These are phyloP conservation scores for Lasioglossum malachurum DNA, from an alignment of 2,888 invertebrate species.

Conservation along the genomic window DNA sequence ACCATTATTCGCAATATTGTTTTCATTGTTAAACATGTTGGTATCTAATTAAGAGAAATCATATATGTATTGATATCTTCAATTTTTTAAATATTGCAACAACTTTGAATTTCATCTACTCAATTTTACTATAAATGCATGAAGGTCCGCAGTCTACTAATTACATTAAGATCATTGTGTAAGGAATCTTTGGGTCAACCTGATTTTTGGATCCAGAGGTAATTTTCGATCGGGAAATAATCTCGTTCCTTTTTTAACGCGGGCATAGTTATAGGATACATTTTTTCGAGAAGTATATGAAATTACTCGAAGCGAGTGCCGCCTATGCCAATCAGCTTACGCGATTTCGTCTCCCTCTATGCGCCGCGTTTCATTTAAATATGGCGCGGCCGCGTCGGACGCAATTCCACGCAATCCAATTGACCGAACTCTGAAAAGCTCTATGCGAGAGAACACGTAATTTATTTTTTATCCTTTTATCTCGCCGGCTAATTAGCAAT, in stretches of 20 bases:
- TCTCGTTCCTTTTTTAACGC: not conserved
- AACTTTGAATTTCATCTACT: too few relatives aligned
- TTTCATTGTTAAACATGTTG: too few relatives aligned
- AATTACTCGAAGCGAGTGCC: conserved; percentile 1
- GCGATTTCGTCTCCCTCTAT: not conserved
- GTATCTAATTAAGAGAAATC: too few relatives aligned
- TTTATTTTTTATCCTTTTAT: conserved; percentile 13
- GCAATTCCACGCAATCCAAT: conserved; percentile 14
- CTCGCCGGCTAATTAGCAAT: not conserved
- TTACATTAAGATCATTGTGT: not conserved
- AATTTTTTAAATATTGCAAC: too few relatives aligned
- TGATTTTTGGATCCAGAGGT: not conserved
- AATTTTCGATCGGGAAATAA: not conserved
- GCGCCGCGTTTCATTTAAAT: conserved; percentile 19
- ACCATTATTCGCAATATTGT: too few relatives aligned
- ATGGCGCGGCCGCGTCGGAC: not conserved
- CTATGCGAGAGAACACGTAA: conserved; percentile 9
- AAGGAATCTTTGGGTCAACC: not conserved
- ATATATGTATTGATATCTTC: too few relatives aligned
- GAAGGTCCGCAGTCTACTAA: too few relatives aligned
- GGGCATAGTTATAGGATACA: not conserved
- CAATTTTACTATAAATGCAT: too few relatives aligned
- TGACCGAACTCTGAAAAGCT: conserved; percentile 9
- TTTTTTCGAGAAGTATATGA: not conserved
- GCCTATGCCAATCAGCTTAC: conserved; percentile 3